phyloP scores from a whole-genome alignment of 2,888 invertebrate species.

The Lycaena phlaeas region DNA sequence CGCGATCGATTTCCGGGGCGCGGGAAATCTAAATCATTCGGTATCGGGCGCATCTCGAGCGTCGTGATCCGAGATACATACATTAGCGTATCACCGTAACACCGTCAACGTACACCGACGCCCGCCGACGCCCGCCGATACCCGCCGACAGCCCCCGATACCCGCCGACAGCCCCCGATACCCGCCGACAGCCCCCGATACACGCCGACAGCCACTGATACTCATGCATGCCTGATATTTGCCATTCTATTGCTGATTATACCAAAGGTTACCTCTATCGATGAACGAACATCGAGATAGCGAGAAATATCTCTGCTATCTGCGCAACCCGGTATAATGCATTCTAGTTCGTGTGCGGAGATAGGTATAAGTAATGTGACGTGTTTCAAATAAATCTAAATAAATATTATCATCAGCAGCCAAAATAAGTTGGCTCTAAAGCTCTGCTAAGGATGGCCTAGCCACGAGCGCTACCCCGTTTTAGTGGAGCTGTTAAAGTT shows the following conservation, averaged over 20 bases:
- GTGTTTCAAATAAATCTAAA: neutral
- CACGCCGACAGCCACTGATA: neutral
- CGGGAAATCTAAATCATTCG: slow-evolving; percentile 15
- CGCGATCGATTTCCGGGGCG: slow-evolving; percentile 10
- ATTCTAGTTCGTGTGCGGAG: neutral
- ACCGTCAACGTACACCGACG: neutral
- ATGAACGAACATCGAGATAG: slow-evolving; percentile 1
- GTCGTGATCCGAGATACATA: slow-evolving; percentile 19
- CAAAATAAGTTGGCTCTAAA: no score
- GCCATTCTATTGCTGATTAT: slow-evolving; percentile 7
- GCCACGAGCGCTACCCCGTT: no score
- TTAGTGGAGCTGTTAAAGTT: no score
- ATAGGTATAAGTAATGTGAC: neutral
- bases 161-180: neutral
- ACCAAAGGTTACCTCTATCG: slow-evolving; percentile 1
- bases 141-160: slow-evolving; percentile 7
- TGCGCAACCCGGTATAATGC: neutral
- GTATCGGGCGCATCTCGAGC: slow-evolving; percentile 15
- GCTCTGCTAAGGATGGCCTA: no score
- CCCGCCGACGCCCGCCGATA: slow-evolving; percentile 3
- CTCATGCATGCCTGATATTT: no score
- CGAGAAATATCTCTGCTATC: slow-evolving; percentile 7
- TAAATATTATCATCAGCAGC: neutral
- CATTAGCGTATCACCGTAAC: slow-evolving; percentile 15
- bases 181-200: slow-evolving; percentile 6